Percentiles rank a stretch among this genome's conserved stretches.
Evolutionary conservation across 2,888 invertebrate genomes (phyloP).

Genomic region (Perithous albicinctus): DNA sequence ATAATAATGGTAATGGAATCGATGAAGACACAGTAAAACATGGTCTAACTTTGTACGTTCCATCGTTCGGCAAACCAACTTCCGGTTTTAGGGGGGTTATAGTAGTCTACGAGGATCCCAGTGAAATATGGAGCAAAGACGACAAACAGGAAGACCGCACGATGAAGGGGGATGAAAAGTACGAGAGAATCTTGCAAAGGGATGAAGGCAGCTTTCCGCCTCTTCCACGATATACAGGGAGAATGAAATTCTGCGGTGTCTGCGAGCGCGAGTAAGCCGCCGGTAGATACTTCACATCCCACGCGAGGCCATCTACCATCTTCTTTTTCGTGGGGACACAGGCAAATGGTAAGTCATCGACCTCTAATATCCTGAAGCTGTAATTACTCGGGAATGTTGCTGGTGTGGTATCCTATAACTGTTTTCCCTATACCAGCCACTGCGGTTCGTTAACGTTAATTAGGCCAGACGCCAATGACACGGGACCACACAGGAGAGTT

Average conservation of each 20-base stretch:
- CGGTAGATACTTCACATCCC: conserved; percentile 39
- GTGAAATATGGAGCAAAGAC: conserved; percentile 72
- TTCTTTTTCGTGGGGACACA: conserved; percentile 48
- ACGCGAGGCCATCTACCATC: conserved; percentile 27
- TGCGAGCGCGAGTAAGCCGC: conserved; percentile 64
- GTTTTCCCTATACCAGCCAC: conserved; percentile 34
- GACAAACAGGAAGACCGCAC: conserved; percentile 66
- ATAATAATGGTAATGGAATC: conserved; percentile 8
- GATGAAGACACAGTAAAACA: background rate
- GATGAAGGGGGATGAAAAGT: conserved; percentile 15
- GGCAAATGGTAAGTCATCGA: conserved; percentile 15
- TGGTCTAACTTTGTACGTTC: background rate
- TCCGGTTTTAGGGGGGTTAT: conserved; percentile 42
- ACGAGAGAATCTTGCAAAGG: conserved; percentile 27
- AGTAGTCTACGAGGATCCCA: conserved; percentile 51
- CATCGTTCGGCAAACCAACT: conserved; percentile 29
- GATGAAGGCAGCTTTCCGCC: conserved; percentile 42
- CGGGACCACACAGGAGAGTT: conserved; percentile 58
- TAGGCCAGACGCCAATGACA: conserved; percentile 71
- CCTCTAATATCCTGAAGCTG: background rate
- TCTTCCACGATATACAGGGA: conserved; percentile 24
- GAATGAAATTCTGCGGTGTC: conserved; percentile 75
- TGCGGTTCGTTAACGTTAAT: conserved; percentile 79
- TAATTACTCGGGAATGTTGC: conserved; percentile 18
- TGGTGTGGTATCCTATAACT: conserved; percentile 20